Evolutionary conservation across 2,113 vertebrate genomes (phyloP), one percentile per base, ranked within the genome.

Genomic region (Herpailurus yagouaroundi): DNA sequence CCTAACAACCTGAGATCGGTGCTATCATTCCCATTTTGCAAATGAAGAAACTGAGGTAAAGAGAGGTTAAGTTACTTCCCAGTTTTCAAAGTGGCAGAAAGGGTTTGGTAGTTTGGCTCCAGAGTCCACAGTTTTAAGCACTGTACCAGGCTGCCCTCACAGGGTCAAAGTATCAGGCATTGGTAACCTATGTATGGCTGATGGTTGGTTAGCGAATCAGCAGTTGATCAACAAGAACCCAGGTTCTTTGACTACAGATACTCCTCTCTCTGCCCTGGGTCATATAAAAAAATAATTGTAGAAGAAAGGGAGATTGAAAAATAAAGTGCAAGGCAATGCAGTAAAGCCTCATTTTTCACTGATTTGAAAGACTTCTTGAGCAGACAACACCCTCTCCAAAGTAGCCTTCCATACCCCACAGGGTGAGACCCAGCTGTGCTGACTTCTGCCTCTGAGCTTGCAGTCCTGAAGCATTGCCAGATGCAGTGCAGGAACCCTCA

Each of bases 11-110:
- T 41, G 21, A 91, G 73, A 29, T 12, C 19, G 38, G 3, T 29
- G 4, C 9, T 77, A 8, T 71, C 91, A 14, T 80, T 79, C 16
- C 57, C 77, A 74, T 48, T 74, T 74, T 63, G 14, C 27, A 85
- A 50, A 57, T 92, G 41, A 89, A 82, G 41, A 89, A 57, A 85
- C 55, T 23, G 10, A 83, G 45, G 14, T 89, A 80, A 88, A 81
- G 36, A 92, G 6, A 52, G 18, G 16, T 63, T 71, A 96, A 55
- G 6, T 60, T 25, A 64, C 4, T 55, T 48, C 8, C 15, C 29
- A 25, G 6, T 77, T 92, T 82, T 48, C 68, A 41, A 71, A 77
- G 7, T 52, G 10, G 13, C 14, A 64, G 23, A 82, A 33, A 5
- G 52, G 9, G 50, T 15, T 31, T 10, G 19, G 29, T 29, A 10